Percentiles rank a stretch among this genome's conserved stretches.
Conservation (phyloP, 2,797 vertebrate genomes). For the Bucorvus abyssinicus region DNA sequence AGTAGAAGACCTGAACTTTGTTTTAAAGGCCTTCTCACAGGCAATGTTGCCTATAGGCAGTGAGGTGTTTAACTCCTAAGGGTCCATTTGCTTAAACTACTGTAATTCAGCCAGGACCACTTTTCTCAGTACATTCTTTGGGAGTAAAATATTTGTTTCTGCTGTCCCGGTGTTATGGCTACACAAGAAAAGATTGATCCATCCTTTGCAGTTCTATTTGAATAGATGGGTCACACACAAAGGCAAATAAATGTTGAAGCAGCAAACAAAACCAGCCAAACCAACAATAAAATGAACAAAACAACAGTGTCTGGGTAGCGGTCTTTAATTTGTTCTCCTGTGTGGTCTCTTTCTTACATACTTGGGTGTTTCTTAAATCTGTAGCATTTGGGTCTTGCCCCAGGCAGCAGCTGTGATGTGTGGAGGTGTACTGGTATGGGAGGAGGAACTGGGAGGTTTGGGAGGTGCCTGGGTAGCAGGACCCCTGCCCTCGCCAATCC, state of each 20-base stretch:
- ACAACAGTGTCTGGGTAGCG: background rate
- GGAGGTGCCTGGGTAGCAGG: background rate
- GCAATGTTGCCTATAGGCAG: background rate
- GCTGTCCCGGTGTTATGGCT: background rate
- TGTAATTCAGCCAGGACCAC: background rate
- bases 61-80: background rate
- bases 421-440: background rate
- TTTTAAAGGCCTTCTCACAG: background rate
- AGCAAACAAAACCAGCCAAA: background rate
- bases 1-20: background rate
- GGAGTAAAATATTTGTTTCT: background rate
- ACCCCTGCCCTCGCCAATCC: background rate
- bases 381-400: background rate
- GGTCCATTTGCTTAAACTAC: background rate
- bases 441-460: background rate
- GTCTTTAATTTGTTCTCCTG: background rate
- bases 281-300: background rate
- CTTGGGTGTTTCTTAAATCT: background rate
- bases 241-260: background rate
- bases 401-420: background rate
- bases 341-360: background rate
- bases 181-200: background rate
- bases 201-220: background rate
- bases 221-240: background rate
- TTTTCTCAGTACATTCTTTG: background rate